A percentile compares a stretch with the other conserved stretches of the same genome.
Conservation (phyloP, 2,113 vertebrate species). For the Lamprotornis superbus region DNA sequence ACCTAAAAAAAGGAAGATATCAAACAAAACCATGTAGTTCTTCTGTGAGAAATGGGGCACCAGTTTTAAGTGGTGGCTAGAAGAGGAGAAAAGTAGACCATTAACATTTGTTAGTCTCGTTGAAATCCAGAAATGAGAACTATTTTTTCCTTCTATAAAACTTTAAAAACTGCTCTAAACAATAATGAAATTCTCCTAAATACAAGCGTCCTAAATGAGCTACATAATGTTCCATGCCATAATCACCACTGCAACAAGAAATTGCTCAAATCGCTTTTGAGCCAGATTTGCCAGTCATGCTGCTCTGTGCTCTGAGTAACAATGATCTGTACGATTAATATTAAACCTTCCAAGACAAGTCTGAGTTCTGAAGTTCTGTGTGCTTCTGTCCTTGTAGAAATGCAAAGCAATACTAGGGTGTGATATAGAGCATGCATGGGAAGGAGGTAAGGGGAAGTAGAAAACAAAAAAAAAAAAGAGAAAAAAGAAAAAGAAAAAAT, state of each 20-base stretch:
- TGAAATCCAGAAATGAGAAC: neutral
- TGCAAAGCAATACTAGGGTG: neutral
- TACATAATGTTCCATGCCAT: conserved; percentile 26
- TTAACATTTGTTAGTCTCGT: conserved; percentile 11
- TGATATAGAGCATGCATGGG: neutral
- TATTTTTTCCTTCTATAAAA: neutral
- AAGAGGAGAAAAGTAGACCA: neutral
- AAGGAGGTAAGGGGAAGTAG: neutral
- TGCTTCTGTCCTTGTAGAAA: neutral
- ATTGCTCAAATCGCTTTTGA: neutral
- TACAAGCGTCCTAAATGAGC: conserved; percentile 38
- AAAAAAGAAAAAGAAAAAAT: neutral
- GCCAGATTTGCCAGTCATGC: conserved; percentile 41
- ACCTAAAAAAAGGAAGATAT: neutral
- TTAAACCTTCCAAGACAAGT: conserved; percentile 15
- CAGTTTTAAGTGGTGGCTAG: neutral
- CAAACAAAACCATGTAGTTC: neutral
- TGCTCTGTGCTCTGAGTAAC: conserved; percentile 47
- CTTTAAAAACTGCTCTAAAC: conserved; percentile 8
- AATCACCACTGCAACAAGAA: conserved; percentile 52
- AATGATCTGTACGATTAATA: conserved; percentile 57
- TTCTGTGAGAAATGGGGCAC: neutral
- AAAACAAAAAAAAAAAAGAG: neutral
- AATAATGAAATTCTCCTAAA: conserved; percentile 40
- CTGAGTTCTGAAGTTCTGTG: neutral